Evolutionary conservation across 2,113 vertebrate genomes (phyloP).

Genomic region (Ifrita kowaldi): DNA sequence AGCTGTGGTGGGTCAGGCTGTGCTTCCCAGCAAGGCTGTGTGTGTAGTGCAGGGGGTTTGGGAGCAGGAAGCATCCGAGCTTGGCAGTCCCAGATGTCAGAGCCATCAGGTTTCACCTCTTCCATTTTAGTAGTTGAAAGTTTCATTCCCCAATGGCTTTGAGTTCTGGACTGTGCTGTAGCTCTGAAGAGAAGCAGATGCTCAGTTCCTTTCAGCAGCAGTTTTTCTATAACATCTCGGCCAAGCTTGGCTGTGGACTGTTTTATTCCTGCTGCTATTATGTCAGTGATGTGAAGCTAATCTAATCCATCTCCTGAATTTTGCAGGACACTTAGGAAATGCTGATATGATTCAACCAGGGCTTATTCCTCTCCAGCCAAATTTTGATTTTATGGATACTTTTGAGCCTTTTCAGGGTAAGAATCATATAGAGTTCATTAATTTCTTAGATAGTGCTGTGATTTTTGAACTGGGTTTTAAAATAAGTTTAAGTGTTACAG

Average conservation of each 20-base stretch:
- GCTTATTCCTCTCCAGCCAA: conserved; percentile 93
- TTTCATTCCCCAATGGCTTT: background rate
- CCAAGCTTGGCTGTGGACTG: background rate
- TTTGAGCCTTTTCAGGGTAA: conserved; percentile 95
- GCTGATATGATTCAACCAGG: conserved; percentile 99
- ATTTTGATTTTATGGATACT: conserved; percentile 97
- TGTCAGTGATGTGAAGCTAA: background rate
- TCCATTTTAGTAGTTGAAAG: background rate
- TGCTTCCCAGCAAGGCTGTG: background rate
- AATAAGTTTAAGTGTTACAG: background rate
- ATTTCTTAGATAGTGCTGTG: background rate
- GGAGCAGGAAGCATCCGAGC: background rate
- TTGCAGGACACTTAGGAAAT: conserved; percentile 89
- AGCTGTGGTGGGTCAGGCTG: background rate
- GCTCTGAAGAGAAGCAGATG: conserved; percentile 18
- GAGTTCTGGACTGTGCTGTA: background rate
- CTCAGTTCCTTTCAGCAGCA: background rate
- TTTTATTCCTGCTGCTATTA: background rate
- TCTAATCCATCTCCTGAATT: background rate
- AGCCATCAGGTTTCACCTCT: background rate
- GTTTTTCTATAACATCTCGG: background rate
- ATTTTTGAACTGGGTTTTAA: background rate
- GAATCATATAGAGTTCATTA: background rate
- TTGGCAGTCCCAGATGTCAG: background rate
- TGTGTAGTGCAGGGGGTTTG: background rate